A percentile compares a stretch with the other conserved stretches of the same genome.
Conservation (phyloP, 2,113 vertebrate genomes). For the Tamias sibiricus region DNA sequence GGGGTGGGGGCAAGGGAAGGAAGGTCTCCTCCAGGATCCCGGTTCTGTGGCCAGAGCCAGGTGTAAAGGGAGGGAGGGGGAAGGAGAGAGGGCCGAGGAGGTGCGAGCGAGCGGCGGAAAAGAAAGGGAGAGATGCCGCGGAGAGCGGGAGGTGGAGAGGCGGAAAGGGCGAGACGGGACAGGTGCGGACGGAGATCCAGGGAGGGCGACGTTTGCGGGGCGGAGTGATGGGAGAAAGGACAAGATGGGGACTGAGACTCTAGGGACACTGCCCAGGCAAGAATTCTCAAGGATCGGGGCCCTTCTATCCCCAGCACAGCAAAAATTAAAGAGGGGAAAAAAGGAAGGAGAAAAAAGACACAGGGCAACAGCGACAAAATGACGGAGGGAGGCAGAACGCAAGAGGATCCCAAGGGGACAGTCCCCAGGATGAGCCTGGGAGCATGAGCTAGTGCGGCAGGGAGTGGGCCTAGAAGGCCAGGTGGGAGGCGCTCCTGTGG, state of each 20-base stretch:
- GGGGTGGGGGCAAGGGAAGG: neutral
- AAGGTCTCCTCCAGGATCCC: conserved; percentile 34
- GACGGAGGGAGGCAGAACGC: neutral
- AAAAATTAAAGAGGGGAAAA: too few species aligned
- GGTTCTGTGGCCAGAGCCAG: conserved; percentile 52
- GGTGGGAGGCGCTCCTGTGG: conserved; percentile 53
- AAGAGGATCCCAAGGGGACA: neutral
- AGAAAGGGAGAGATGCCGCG: neutral
- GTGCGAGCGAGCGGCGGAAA: neutral
- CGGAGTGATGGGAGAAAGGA: neutral
- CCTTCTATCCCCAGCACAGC: neutral
- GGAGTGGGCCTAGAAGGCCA: conserved; percentile 30
- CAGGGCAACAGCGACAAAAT: neutral
- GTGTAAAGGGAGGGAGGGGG: conserved; percentile 11
- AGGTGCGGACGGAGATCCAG: too few species aligned
- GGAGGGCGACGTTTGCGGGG: neutral
- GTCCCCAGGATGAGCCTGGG: neutral
- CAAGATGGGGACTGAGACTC: neutral
- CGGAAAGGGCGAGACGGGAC: neutral
- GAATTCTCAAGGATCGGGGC: neutral
- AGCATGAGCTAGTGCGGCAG: neutral
- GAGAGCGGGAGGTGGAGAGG: neutral
- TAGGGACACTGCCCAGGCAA: neutral
- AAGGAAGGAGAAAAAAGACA: neutral
- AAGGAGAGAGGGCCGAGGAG: neutral